A percentile compares a stretch with the other conserved stretches of the same genome.
Evolutionary conservation across 2,113 vertebrate species (phyloP).

Genomic region (Elephas maximus): DNA sequence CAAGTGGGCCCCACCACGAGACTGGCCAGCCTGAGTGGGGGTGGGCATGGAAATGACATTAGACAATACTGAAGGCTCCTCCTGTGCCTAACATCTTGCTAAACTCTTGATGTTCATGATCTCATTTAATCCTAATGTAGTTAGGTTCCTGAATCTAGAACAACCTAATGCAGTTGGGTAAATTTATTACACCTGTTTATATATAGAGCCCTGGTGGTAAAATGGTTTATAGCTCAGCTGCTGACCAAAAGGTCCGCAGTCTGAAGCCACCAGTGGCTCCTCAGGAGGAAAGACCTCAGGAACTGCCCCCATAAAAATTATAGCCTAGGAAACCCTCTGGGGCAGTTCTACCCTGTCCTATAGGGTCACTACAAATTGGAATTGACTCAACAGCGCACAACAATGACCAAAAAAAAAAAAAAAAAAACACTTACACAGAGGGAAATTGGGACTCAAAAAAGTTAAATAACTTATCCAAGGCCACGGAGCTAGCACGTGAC

Average conservation of each 20-base stretch:
- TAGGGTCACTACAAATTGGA: neutral
- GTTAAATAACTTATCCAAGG: neutral
- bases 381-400: neutral
- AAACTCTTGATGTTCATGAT: neutral
- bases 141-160: neutral
- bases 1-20: rapidly evolving
- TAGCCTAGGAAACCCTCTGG: neutral
- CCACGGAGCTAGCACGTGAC: neutral
- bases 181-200: neutral
- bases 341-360: neutral
- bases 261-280: too few relatives aligned
- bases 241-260: too few relatives aligned
- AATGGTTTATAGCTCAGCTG: too few relatives aligned
- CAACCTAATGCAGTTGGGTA: too few relatives aligned
- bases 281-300: too few relatives aligned
- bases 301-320: neutral
- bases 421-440: neutral
- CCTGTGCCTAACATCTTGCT: too few relatives aligned
- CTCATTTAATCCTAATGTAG: neutral
- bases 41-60: neutral
- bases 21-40: neutral
- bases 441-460: neutral
- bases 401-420: too few relatives aligned
- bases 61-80: neutral
- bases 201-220: neutral